Evolutionary conservation across 2,113 vertebrate species (phyloP).

Genomic region (Pogonocichla stellata): DNA sequence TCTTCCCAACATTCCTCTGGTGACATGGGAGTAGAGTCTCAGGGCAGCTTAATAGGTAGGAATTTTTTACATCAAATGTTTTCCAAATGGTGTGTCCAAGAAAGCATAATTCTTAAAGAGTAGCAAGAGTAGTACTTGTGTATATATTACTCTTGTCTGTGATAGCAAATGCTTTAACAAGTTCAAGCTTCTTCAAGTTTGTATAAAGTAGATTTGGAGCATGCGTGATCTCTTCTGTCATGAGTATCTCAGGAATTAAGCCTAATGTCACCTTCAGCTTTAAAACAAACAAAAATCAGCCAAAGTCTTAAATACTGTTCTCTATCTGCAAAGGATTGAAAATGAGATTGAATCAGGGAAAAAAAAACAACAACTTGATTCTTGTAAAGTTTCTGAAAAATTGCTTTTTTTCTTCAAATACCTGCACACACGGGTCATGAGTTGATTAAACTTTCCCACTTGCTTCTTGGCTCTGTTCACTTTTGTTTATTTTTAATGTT

Average conservation of each 20-base stretch:
- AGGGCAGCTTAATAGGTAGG: conserved; percentile 64
- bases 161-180: background rate
- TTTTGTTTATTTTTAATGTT: background rate
- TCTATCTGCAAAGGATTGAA: background rate
- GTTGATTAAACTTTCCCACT: background rate
- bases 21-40: conserved; percentile 45
- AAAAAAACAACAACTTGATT: background rate
- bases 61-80: background rate
- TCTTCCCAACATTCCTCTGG: conserved; percentile 55
- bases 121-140: background rate
- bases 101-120: background rate
- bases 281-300: background rate
- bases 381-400: background rate
- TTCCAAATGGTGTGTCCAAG: background rate
- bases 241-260: background rate
- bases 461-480: background rate
- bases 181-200: background rate
- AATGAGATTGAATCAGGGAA: background rate
- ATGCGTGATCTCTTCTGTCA: background rate
- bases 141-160: background rate
- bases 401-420: background rate
- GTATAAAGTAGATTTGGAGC: background rate
- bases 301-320: background rate
- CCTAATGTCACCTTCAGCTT: background rate
- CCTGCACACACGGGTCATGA: background rate